Evolutionary conservation across 1,140 invertebrate genomes (phyloP).

Genomic region (Pantala flavescens): DNA sequence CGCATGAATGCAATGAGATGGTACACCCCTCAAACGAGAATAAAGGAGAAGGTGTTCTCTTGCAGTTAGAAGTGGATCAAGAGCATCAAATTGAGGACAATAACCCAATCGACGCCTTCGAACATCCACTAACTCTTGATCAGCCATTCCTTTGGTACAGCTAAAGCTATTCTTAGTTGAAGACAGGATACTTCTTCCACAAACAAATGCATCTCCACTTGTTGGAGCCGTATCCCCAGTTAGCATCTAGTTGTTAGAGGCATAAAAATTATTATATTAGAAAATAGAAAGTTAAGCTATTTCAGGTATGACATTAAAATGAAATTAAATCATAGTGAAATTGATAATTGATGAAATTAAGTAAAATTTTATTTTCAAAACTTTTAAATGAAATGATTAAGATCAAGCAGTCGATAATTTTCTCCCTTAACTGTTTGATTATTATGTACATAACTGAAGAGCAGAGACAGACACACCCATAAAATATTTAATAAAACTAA

Average conservation of each 20-base stretch:
- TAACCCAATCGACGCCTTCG: conserved; percentile 43
- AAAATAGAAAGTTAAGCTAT: not conserved
- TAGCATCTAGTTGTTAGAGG: conserved; percentile 41
- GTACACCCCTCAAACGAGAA: conserved; percentile 36
- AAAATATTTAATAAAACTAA: too few relatives aligned
- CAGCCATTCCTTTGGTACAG: not conserved
- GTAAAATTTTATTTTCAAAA: too few relatives aligned
- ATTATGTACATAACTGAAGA: too few relatives aligned
- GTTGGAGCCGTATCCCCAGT: conserved; percentile 54
- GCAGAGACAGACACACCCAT: too few relatives aligned
- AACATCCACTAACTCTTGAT: conserved; percentile 17
- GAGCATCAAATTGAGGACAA: conserved; percentile 73
- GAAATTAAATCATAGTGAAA: conserved; percentile 15
- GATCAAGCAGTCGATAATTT: too few relatives aligned
- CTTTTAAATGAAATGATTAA: too few relatives aligned
- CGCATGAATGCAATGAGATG: conserved; percentile 22
- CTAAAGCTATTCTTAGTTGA: not conserved
- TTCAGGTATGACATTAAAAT: not conserved
- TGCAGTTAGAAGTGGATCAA: conserved; percentile 60
- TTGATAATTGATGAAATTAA: too few relatives aligned
- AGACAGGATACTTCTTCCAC: conserved; percentile 23
- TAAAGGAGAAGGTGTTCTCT: conserved; percentile 44
- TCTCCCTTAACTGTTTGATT: too few relatives aligned
- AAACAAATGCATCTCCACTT: conserved; percentile 39
- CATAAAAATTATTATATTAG: not conserved